Percentiles rank a stretch among this genome's conserved stretches.
These are phyloP conservation scores for Meteorus colon DNA, from an alignment of 2,888 invertebrate species.

Conservation along the genomic window DNA sequence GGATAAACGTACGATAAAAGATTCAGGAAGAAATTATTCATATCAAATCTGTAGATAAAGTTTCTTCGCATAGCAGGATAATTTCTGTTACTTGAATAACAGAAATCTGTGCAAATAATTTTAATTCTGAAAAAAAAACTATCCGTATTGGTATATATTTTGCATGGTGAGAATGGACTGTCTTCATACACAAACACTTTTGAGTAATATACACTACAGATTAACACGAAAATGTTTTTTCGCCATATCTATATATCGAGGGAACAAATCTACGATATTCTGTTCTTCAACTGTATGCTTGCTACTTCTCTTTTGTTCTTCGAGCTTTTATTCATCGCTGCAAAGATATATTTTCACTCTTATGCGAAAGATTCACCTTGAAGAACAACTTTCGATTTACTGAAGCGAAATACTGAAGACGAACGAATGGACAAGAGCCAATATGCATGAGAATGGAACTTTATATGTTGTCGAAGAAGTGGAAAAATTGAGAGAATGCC, in stretches of 20 bases:
- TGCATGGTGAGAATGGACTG: too few species aligned
- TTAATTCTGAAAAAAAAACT: too few species aligned
- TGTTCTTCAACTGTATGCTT: constrained; percentile 15
- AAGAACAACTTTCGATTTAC: constrained; percentile 43
- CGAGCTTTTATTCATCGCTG: neutral
- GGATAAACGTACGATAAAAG: neutral
- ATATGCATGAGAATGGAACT: constrained; percentile 11
- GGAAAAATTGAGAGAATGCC: too few species aligned
- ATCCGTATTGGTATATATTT: too few species aligned
- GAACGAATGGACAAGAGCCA: constrained; percentile 21
- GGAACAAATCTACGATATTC: constrained; percentile 35
- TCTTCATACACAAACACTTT: neutral
- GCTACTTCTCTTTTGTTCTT: constrained; percentile 4
- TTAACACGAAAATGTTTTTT: constrained; percentile 20
- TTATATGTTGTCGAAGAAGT: too few species aligned
- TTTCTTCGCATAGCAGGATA: too few species aligned
- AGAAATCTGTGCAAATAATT: too few species aligned
- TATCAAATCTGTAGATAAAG: too few species aligned
- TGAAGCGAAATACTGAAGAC: constrained; percentile 42
- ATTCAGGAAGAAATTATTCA: too few species aligned
- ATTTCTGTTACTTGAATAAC: too few species aligned
- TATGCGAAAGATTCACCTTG: constrained; percentile 10
- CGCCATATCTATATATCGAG: constrained; percentile 9
- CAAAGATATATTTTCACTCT: constrained; percentile 12
- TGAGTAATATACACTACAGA: constrained; percentile 1